These are phyloP conservation scores for Encarsia formosa DNA, from an alignment of 2,888 invertebrate species.

Conservation along the genomic window DNA sequence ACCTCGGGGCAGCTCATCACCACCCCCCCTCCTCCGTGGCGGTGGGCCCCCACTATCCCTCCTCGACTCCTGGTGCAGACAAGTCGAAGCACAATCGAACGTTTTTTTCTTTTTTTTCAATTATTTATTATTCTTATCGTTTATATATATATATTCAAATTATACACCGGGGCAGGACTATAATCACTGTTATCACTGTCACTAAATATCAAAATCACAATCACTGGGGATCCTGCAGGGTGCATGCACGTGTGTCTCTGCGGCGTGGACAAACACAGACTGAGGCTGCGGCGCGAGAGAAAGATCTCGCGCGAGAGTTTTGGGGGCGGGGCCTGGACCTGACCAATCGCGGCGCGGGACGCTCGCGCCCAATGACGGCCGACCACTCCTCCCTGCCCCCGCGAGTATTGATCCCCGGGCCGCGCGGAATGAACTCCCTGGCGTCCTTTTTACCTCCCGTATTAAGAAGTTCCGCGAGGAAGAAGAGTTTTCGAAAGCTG, in stretches of 20 bases:
- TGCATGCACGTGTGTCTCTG: not conserved
- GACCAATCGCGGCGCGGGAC: not conserved
- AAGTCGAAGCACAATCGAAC: not conserved
- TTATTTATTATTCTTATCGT: too few relatives aligned
- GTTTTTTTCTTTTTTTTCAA: too few relatives aligned
- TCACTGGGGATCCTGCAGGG: not conserved
- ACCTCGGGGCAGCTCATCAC: conserved; percentile 87
- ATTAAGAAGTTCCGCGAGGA: conserved; percentile 44
- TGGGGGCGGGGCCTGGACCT: too few relatives aligned
- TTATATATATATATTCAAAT: too few relatives aligned
- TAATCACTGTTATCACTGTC: not conserved
- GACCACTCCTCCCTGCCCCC: not conserved
- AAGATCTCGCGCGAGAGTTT: too few relatives aligned
- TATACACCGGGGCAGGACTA: not conserved
- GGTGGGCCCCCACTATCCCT: conserved; percentile 8
- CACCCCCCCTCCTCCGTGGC: conserved; percentile 46
- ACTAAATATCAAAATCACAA: not conserved
- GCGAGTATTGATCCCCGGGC: too few relatives aligned
- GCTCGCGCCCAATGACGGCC: not conserved
- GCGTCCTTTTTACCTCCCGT: conserved; percentile 3
- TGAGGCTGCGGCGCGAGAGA: conserved; percentile 43
- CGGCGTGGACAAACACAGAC: conserved; percentile 49
- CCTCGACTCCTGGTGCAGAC: not conserved
- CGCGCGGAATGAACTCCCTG: not conserved
- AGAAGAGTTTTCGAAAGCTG: not conserved